These are phyloP conservation scores for Luperina testacea DNA, from an alignment of 2,888 invertebrate species.

Conservation along the genomic window DNA sequence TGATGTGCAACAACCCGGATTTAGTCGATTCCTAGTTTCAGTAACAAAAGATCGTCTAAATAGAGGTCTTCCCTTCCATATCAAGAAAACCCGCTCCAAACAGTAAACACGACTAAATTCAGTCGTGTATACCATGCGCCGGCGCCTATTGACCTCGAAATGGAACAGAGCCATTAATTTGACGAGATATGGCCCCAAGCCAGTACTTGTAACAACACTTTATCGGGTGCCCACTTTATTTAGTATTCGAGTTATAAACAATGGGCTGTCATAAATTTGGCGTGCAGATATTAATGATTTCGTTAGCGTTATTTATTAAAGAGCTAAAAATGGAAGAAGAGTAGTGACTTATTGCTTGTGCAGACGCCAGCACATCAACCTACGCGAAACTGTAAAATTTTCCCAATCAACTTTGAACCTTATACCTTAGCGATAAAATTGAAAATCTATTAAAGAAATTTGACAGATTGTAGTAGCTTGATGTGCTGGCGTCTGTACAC, in stretches of 20 bases:
- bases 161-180: slow-evolving; percentile 62
- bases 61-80: slow-evolving; percentile 17
- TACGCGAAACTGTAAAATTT: too few species aligned
- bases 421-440: too few species aligned
- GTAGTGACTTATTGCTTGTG: background rate
- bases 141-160: slow-evolving; percentile 63
- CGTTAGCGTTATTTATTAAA: slow-evolving; percentile 26
- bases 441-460: too few species aligned
- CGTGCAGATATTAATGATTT: slow-evolving; percentile 26
- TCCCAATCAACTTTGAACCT: too few species aligned
- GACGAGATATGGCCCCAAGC: slow-evolving; percentile 56
- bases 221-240: slow-evolving; percentile 32
- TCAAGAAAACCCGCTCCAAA: slow-evolving; percentile 23
- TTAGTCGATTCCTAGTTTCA: slow-evolving; percentile 37
- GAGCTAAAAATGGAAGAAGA: slow-evolving; percentile 2
- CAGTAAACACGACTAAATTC: slow-evolving; percentile 38
- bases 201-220: slow-evolving; percentile 33
- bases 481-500: too few species aligned
- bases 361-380: too few species aligned
- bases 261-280: background rate
- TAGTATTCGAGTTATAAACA: slow-evolving; percentile 37
- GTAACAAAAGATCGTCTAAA: slow-evolving; percentile 18
- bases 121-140: slow-evolving; percentile 41
- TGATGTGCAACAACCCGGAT: background rate
- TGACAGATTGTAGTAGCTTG: too few species aligned